Evolutionary conservation across 2,113 vertebrate species (phyloP), one percentile per base, ranked within the genome.

Genomic region (Passer montanus): DNA sequence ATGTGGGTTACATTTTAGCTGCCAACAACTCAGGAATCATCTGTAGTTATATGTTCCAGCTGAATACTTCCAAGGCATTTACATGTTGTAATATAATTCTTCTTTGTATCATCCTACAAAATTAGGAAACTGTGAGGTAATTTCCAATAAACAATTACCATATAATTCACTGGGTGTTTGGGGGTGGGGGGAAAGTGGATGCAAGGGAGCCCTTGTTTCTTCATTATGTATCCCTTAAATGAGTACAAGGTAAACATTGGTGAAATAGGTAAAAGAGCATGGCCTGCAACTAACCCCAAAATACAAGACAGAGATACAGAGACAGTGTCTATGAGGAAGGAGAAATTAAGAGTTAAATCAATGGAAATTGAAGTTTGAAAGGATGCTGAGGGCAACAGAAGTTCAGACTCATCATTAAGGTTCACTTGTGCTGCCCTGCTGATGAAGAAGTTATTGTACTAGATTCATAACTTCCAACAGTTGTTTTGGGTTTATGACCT

Each of bases 91-190:
- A 78, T 33, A 75, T 73, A 94, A 87, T 69, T 81, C 75, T 75
- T 86, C 52, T 81, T 84, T 78, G 84, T 60, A 74, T 91, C 86
- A 91, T 35, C 24, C n/a, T 67, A 56, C 19, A 84, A 94, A 95
- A 90, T 49, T 52, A 83, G 68, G 84, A 93, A 72, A 81, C 22
- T 31, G 56, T 74, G 53, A 95, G 62, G 23, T 64, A 35, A 80
- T 74, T 94, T 87, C 56, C 47, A 72, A 56, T 59, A 41, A 87
- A 43, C 33, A 80, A 79, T 58, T 69, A 33, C 14, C 33, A 52
- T 43, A 62, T 46, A 73, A 92, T 84, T 82, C 67, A 60, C 50
- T 17, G 37, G 58, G 31, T 47, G 39, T 63, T 15, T 75, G 17
- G 13, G 19, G 2, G 15, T 15, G 3, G n/a, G 17, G 6, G 14